Percentiles rank a stretch among this genome's conserved stretches.
Evolutionary conservation across 2,797 vertebrate species (phyloP).

Genomic region (Pseudomugil tenellus): DNA sequence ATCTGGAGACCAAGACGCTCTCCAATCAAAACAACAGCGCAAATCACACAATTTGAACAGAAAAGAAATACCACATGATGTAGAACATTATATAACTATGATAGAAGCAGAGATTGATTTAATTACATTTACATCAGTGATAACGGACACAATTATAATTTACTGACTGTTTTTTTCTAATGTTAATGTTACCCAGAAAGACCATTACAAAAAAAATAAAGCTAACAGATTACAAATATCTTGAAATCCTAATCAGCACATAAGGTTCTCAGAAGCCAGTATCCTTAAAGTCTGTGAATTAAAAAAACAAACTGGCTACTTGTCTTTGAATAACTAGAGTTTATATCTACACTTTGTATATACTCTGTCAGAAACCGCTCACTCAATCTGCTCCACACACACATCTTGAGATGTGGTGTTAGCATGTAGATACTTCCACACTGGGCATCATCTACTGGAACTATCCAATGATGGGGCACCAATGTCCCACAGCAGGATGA

Average conservation of each 20-base stretch:
- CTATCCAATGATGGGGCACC: too few species aligned
- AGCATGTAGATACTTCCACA: too few species aligned
- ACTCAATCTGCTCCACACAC: too few species aligned
- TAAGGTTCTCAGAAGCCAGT: too few species aligned
- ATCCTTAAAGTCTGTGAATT: too few species aligned
- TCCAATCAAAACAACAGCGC: slow-evolving; percentile 36
- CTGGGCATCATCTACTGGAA: too few species aligned
- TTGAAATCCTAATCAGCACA: not conserved
- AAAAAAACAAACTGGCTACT: too few species aligned
- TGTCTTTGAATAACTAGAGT: too few species aligned
- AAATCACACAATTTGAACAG: slow-evolving; percentile 31
- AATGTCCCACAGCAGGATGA: too few species aligned
- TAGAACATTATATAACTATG: not conserved
- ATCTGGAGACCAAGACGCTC: slow-evolving; percentile 17
- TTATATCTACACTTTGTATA: too few species aligned
- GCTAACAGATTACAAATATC: not conserved
- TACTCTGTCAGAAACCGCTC: too few species aligned
- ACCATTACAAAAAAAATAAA: not conserved
- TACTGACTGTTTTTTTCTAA: not conserved
- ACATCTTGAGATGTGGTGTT: too few species aligned
- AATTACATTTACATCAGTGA: slow-evolving; percentile 1
- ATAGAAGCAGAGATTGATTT: slow-evolving; percentile 18
- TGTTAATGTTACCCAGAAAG: not conserved
- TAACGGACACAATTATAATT: slow-evolving; percentile 1
- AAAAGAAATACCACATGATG: not conserved